These are phyloP conservation scores for Dysidea cf. avara DNA, from an alignment of 37 sponge, comb jelly and placozoan genomes.

Conservation along the genomic window DNA sequence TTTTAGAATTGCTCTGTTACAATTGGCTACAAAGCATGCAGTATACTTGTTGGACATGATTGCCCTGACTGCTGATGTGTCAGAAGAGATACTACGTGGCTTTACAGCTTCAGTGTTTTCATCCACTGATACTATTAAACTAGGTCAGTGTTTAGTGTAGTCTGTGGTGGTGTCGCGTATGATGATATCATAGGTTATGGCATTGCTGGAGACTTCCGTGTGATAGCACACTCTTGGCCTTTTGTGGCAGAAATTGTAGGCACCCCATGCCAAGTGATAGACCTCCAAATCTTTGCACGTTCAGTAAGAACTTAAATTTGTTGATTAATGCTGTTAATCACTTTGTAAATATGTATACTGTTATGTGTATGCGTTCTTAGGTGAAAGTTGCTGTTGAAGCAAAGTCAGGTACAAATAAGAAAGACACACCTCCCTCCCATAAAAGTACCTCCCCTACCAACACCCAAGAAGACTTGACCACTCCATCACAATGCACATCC, in stretches of 20 bases:
- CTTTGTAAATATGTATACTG: too few relatives aligned
- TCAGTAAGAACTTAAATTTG: too few relatives aligned
- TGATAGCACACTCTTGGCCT: constrained; percentile 63
- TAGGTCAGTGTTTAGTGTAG: too few relatives aligned
- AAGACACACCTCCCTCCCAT: constrained; percentile 4
- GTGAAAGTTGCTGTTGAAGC: too few relatives aligned
- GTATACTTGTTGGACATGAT: constrained; percentile 75
- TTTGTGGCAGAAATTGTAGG: constrained; percentile 47
- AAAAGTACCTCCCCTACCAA: background rate
- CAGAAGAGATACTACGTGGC: constrained; percentile 19
- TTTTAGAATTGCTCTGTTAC: constrained; percentile 68
- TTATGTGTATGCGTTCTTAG: too few relatives aligned
- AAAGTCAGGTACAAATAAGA: too few relatives aligned
- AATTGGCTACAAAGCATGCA: constrained; percentile 55
- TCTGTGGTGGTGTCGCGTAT: too few relatives aligned
- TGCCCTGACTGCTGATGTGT: constrained; percentile 24
- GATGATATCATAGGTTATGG: constrained; percentile 42
- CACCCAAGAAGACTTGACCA: background rate
- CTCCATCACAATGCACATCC: background rate
- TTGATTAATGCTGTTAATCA: too few relatives aligned
- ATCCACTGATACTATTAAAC: constrained; percentile 40
- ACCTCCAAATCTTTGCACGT: constrained; percentile 54
- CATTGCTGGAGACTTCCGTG: constrained; percentile 59
- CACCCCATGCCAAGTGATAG: constrained; percentile 41
- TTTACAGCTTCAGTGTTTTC: constrained; percentile 48